A percentile compares a stretch with the other conserved stretches of the same genome.
Evolutionary conservation across 2,888 invertebrate genomes (phyloP).

Genomic region (Uropetala carovei): DNA sequence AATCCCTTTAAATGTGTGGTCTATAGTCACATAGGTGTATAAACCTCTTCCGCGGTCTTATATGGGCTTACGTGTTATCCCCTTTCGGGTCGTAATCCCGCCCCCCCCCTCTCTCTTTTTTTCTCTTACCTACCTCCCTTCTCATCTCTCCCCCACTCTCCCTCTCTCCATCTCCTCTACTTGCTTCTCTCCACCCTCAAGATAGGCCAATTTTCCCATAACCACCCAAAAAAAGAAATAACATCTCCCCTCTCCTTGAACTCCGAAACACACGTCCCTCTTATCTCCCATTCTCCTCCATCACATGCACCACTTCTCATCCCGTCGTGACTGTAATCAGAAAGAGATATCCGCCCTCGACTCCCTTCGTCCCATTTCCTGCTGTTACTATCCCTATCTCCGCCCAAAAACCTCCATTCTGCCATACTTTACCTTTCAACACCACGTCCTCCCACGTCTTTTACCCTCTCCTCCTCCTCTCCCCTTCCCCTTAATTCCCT

Average conservation of each 20-base stretch:
- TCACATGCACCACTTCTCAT: too few relatives aligned
- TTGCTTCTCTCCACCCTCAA: neutral
- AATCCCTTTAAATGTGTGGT: neutral
- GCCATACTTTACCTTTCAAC: too few relatives aligned
- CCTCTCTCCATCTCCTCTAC: neutral
- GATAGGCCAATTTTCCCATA: neutral
- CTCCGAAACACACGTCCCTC: neutral
- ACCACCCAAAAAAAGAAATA: neutral
- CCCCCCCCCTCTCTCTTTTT: too few relatives aligned
- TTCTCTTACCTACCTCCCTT: neutral
- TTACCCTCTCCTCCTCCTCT: neutral
- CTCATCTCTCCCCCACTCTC: neutral
- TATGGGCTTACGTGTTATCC: too few relatives aligned
- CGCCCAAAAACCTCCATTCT: too few relatives aligned
- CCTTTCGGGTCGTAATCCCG: too few relatives aligned
- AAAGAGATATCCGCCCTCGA: too few relatives aligned
- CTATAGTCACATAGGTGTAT: slow-evolving; percentile 16
- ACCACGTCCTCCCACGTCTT: neutral
- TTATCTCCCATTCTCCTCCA: neutral
- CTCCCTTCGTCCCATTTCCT: too few relatives aligned
- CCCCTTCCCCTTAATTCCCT: neutral
- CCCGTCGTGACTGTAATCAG: too few relatives aligned
- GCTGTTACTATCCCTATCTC: too few relatives aligned
- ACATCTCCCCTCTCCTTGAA: neutral
- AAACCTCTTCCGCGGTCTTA: too few relatives aligned